Percentiles rank a stretch among this genome's conserved stretches.
Evolutionary conservation across 2,888 invertebrate genomes (phyloP).

Genomic region (Lampropteryx suffumata): DNA sequence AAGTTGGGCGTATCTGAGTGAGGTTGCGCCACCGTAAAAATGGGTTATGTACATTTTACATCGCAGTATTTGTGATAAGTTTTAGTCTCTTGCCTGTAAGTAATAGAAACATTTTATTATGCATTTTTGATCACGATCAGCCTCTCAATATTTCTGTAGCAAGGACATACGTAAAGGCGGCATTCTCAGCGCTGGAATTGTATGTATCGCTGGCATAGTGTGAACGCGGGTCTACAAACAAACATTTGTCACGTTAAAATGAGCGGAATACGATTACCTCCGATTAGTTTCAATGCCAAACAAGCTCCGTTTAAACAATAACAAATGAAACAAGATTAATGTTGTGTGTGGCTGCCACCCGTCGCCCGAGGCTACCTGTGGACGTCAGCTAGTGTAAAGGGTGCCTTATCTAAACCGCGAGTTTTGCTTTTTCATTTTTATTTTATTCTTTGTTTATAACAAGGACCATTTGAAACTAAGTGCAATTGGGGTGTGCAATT

Average conservation of each 20-base stretch:
- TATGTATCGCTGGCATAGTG: neutral
- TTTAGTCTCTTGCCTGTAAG: no score
- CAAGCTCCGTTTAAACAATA: conserved; percentile 29
- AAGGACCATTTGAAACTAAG: neutral
- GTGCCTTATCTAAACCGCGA: conserved; percentile 40
- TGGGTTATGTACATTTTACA: conserved; percentile 6
- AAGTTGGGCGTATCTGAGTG: conserved; percentile 19
- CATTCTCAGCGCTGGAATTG: neutral
- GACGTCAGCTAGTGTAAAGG: conserved; percentile 34
- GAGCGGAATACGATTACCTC: neutral
- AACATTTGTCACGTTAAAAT: neutral
- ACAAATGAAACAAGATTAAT: conserved; percentile 33
- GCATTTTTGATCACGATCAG: no score
- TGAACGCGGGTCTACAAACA: no score
- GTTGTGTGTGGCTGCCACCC: conserved; percentile 22
- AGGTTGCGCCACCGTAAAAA: conserved; percentile 18
- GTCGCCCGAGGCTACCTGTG: conserved; percentile 27
- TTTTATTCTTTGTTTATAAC: neutral
- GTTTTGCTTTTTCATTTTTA: conserved; percentile 1
- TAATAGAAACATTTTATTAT: no score
- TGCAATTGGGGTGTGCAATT: no score
- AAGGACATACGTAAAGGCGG: no score
- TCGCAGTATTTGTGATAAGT: conserved; percentile 6
- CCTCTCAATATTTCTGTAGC: no score
- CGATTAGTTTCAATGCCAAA: conserved; percentile 1